Percentiles rank a stretch among this genome's conserved stretches.
These are phyloP conservation scores for Agrotis puta DNA, from an alignment of 2,888 invertebrate species.

Conservation along the genomic window DNA sequence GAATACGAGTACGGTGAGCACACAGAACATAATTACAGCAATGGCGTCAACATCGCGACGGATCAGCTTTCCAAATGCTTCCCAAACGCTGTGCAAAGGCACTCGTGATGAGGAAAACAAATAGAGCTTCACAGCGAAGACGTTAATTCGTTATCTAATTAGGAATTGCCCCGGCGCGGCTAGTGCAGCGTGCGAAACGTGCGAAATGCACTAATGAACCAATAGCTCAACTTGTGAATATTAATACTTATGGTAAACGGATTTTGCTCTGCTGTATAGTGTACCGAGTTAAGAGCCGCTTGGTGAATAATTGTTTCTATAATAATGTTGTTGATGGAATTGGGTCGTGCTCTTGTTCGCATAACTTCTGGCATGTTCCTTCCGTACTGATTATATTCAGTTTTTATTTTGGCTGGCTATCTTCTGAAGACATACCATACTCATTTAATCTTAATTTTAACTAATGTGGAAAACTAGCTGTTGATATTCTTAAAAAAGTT, in stretches of 20 bases:
- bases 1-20: constrained; percentile 31
- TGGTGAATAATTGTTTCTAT: constrained; percentile 39
- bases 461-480: too few species aligned
- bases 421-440: background rate
- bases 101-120: constrained; percentile 80
- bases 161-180: constrained; percentile 71
- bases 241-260: constrained; percentile 57
- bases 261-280: constrained; percentile 35
- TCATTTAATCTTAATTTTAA: too few species aligned
- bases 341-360: constrained; percentile 10
- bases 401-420: background rate
- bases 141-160: constrained; percentile 89
- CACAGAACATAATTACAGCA: constrained; percentile 70
- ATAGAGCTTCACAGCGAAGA: constrained; percentile 79
- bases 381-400: background rate
- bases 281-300: constrained; percentile 6
- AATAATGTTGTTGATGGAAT: constrained; percentile 28
- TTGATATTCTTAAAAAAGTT: too few species aligned
- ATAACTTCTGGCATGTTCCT: background rate
- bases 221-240: constrained; percentile 64
- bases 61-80: constrained; percentile 78
- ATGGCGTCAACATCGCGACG: constrained; percentile 67
- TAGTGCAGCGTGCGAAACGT: constrained; percentile 64
- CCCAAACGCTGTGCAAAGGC: constrained; percentile 78
- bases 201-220: constrained; percentile 77